These are phyloP conservation scores for Blennius ocellaris DNA, from an alignment of 2,113 vertebrate species.

Conservation along the genomic window DNA sequence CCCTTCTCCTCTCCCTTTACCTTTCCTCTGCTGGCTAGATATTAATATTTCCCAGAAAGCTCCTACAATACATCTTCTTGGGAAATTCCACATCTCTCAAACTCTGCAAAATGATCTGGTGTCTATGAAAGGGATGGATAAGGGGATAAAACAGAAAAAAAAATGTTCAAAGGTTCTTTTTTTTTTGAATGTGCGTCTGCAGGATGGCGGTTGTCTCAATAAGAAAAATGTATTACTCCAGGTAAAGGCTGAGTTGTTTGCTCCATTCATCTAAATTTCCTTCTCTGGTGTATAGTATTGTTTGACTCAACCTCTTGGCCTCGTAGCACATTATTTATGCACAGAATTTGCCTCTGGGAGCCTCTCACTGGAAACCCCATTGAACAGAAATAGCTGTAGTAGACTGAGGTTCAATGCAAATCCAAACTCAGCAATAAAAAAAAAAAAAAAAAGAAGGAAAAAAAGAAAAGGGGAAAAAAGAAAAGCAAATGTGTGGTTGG, in stretches of 20 bases:
- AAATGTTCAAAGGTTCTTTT: conserved; percentile 49
- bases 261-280: conserved; percentile 55
- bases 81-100: conserved; percentile 75
- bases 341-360: conserved; percentile 46
- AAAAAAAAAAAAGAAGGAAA: background rate
- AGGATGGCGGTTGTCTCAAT: conserved; percentile 30
- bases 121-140: conserved; percentile 67
- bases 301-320: conserved; percentile 44
- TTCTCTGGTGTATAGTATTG: conserved; percentile 25
- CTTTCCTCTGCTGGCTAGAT: conserved; percentile 70
- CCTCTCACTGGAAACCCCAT: conserved; percentile 49
- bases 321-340: conserved; percentile 59
- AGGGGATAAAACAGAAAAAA: conserved; percentile 65
- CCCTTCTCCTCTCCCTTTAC: conserved; percentile 54
- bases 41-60: conserved; percentile 81
- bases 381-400: conserved; percentile 53
- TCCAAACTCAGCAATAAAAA: conserved; percentile 58
- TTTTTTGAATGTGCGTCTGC: conserved; percentile 44
- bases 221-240: conserved; percentile 71
- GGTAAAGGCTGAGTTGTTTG: conserved; percentile 58
- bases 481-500: conserved; percentile 45
- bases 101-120: conserved; percentile 74
- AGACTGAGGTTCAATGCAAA: conserved; percentile 49
- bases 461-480: no score
- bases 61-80: conserved; percentile 77